phyloP scores from a whole-genome alignment of 2,888 invertebrate species.

The Cistogaster globosa region DNA sequence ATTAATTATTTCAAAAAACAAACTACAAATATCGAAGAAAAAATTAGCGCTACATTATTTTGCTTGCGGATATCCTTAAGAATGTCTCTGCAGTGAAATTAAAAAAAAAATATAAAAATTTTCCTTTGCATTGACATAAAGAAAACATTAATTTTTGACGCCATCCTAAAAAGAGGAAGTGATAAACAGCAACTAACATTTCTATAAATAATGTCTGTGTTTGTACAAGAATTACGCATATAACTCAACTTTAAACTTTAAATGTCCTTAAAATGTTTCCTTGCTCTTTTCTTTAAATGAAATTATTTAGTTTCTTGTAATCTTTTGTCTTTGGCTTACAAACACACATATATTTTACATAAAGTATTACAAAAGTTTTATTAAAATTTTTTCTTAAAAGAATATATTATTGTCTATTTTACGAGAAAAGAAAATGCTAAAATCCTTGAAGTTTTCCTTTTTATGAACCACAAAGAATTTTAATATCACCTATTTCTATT shows the following conservation, averaged over 20 bases:
- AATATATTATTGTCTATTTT: conserved; percentile 43
- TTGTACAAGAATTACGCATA: background rate
- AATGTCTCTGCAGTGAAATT: too few relatives aligned
- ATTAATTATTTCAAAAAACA: too few relatives aligned
- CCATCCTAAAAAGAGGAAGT: background rate
- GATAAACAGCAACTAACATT: background rate
- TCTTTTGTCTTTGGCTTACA: background rate
- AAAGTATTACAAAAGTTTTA: conserved; percentile 26
- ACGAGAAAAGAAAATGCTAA: conserved; percentile 37
- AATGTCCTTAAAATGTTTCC: background rate
- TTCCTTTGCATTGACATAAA: too few relatives aligned
- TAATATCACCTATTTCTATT: conserved; percentile 44
- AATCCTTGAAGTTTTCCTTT: conserved; percentile 37
- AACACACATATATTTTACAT: background rate
- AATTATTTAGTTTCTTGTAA: background rate
- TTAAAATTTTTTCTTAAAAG: conserved; percentile 10
- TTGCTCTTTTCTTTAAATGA: background rate
- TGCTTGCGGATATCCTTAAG: too few relatives aligned
- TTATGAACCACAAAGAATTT: conserved; percentile 46
- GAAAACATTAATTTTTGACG: too few relatives aligned
- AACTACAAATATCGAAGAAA: too few relatives aligned
- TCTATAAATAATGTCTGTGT: background rate
- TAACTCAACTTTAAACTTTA: background rate
- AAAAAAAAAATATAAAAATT: too few relatives aligned
- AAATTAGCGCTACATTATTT: too few relatives aligned